phyloP scores from a whole-genome alignment of 2,888 invertebrate species.

The Acanthosepion esculentum region DNA sequence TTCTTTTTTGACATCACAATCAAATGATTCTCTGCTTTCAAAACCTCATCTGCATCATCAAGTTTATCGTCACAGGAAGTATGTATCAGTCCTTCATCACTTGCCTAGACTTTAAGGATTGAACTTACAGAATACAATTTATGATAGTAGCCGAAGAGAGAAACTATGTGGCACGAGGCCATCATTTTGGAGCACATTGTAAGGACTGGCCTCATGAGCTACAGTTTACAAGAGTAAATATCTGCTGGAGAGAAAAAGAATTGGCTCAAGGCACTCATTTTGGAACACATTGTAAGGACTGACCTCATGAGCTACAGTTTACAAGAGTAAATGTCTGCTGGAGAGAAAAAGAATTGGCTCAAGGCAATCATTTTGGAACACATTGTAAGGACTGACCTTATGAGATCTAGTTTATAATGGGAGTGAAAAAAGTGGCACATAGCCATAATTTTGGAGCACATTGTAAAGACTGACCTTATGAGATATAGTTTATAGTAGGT shows the following conservation, averaged over 20 bases:
- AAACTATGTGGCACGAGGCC: background rate
- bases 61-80: background rate
- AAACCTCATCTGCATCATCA: background rate
- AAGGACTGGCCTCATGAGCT: background rate
- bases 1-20: background rate
- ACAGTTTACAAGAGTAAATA: too few species aligned
- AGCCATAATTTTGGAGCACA: background rate
- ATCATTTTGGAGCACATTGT: background rate
- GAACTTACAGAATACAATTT: too few species aligned
- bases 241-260: too few species aligned
- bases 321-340: too few species aligned
- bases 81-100: background rate
- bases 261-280: too few species aligned
- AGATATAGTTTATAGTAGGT: too few species aligned
- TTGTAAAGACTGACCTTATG: background rate
- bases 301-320: too few species aligned
- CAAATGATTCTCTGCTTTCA: background rate
- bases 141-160: too few species aligned
- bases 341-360: too few species aligned
- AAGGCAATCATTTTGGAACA: background rate
- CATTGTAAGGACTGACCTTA: background rate
- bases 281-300: too few species aligned
- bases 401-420: background rate
- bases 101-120: too few species aligned
- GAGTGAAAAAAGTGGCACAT: background rate